These are phyloP conservation scores for Idaea aversata DNA, from an alignment of 2,888 invertebrate genomes.

Conservation along the genomic window DNA sequence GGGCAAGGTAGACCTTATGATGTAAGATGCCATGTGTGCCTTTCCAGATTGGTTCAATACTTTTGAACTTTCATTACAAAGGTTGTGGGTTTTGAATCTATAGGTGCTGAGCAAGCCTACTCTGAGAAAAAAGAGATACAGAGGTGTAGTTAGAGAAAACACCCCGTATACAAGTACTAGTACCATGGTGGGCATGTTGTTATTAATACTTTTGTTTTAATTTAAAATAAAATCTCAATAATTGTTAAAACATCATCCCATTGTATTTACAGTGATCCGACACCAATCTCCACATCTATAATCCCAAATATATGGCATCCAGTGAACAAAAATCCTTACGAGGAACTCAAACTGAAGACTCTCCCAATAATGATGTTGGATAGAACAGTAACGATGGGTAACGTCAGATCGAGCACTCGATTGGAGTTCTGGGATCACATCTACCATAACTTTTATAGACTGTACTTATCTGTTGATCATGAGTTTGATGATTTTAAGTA, in stretches of 20 bases:
- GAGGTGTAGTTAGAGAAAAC: no score
- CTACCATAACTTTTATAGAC: slow-evolving; percentile 54
- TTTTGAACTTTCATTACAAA: no score
- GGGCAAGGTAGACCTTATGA: background rate
- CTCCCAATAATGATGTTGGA: slow-evolving; percentile 43
- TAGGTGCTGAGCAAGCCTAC: no score
- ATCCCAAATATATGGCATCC: slow-evolving; percentile 64
- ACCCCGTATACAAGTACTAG: no score
- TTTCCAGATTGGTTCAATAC: no score
- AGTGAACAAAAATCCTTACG: slow-evolving; percentile 19
- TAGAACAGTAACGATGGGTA: slow-evolving; percentile 33
- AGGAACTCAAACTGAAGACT: slow-evolving; percentile 34
- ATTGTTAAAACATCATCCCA: background rate
- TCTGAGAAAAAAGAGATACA: no score
- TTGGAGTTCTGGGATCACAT: slow-evolving; percentile 63
- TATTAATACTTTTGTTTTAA: no score
- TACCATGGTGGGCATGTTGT: no score
- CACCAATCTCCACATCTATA: slow-evolving; percentile 54
- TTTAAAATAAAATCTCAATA: background rate
- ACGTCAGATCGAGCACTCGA: slow-evolving; percentile 35
- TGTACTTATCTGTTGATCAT: slow-evolving; percentile 22
- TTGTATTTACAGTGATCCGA: slow-evolving; percentile 58
- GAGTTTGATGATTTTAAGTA: background rate
- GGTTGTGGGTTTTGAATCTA: no score
- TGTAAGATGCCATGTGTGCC: no score